Base-by-base conservation (phyloP, 2,797 vertebrate genomes). In the Chelon labrosus region DNA sequence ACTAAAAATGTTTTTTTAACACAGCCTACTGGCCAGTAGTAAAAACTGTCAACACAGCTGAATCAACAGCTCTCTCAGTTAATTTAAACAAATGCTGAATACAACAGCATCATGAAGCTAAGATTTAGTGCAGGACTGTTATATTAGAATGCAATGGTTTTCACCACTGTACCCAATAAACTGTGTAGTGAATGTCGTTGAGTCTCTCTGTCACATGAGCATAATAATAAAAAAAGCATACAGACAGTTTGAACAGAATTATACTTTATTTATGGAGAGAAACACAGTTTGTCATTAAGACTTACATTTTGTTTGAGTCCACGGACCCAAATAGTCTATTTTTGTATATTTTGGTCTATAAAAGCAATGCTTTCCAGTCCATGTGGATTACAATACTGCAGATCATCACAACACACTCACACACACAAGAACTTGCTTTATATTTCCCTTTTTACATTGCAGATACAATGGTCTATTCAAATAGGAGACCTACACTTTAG, bases 241-340 rank as follows among this genome's bases (percentile, higher is more conserved):
- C 72, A 81, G 82, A 88, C 80, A 93, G 76, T 84, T 94, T 94
- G 88, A 95, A 93, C 89, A 93, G 88, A 77, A 77, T 91, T 88
- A 85, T 90, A 86, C 85, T 95, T 94, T 96, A 95, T 95, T 96
- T 82, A 91, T 84, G 86, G 87, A 92, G 94, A 93, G 88, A 94
- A 95, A 95, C 94, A 95, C 94, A 93, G 94, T 91, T 97, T 97
- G 98, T 99, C 98, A 97, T 97, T 96, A 95, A 97, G 97, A 99
- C 98, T 99, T 99, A 99, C 97, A 97, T 98, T 98, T 98, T 97
- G 94, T 98, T 99, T 98, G 98, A 97, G 97, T 95, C 95, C 92
- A 96, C 93, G 92, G 97, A 97, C 98, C 95, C 98, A 99, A 99
- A 98, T 95, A 96, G 87, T 94, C 92, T 83, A 89, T 96, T 94